phyloP scores from a whole-genome alignment of 2,797 vertebrate species.

The Vultur gryphus region DNA sequence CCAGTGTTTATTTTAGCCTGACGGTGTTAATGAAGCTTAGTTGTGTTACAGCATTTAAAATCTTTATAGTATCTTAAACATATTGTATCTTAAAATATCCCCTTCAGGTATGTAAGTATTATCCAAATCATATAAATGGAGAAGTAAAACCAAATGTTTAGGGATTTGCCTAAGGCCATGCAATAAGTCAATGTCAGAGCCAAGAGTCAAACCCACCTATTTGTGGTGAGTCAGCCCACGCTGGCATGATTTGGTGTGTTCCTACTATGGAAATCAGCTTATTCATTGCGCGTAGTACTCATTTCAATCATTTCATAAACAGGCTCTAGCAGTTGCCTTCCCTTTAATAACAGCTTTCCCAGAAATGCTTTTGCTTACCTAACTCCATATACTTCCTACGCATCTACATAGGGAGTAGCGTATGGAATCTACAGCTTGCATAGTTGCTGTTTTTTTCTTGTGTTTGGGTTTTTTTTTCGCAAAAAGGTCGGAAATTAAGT shows the following conservation, averaged over 20 bases:
- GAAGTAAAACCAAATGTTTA: slow-evolving; percentile 43
- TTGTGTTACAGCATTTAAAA: slow-evolving; percentile 17
- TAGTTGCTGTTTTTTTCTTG: not conserved
- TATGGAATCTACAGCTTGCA: not conserved
- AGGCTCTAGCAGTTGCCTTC: not conserved
- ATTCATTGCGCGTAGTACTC: not conserved
- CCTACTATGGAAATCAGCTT: slow-evolving; percentile 26
- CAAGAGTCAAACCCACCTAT: slow-evolving; percentile 37
- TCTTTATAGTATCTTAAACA: slow-evolving; percentile 42
- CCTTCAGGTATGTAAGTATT: slow-evolving; percentile 44
- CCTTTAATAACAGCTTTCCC: slow-evolving; percentile 29
- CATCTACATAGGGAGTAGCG: not conserved
- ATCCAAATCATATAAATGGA: slow-evolving; percentile 39
- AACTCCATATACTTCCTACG: not conserved
- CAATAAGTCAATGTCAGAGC: slow-evolving; percentile 13
- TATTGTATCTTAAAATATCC: slow-evolving; percentile 52
- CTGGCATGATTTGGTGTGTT: slow-evolving; percentile 11
- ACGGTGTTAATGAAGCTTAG: slow-evolving; percentile 3
- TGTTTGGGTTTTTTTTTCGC: not conserved
- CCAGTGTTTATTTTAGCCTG: not conserved
- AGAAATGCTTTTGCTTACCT: slow-evolving; percentile 18
- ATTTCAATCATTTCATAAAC: slow-evolving; percentile 20
- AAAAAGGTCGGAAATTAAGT: not conserved
- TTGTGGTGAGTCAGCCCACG: slow-evolving; percentile 52
- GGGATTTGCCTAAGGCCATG: not conserved